Evolutionary conservation across 2,113 vertebrate species (phyloP), one percentile per base, ranked within the genome.

Genomic region (Misgurnus mizolepis): DNA sequence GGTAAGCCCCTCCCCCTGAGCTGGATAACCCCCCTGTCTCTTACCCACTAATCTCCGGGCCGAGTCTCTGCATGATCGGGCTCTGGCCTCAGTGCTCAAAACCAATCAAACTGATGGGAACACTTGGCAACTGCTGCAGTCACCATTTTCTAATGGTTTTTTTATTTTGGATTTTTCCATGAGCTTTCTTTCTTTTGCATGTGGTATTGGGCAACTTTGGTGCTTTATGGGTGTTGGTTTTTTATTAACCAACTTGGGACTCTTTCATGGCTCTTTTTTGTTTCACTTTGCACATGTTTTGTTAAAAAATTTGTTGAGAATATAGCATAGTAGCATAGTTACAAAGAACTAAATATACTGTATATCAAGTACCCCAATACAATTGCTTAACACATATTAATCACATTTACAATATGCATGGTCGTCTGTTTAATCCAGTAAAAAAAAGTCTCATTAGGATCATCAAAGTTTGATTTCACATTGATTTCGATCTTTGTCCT

Each of bases 1-100:
- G 98, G 98, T 99, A 98, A 99, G 98, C 91, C 40, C 80, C 78
- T 43, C 55, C 67, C 53, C 80, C 60, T 2, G 79, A 39, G 86
- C 90, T 70, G 90, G 89, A 89, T 90, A 90, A 89, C 76, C 80
- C 90, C 86, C 84, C 87, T 91, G 88, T 79, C 89, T 93, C 69
- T 84, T 79, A 81, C 65, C 73, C 47, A 80, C 92, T 92, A 91
- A 93, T 91, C 88, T 87, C 86, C 87, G 87, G 84, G 78, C 72
- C 78, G 39, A 85, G 79, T 86, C 88, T 92, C 89, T 95, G 95
- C 95, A 96, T 96, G 95, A 91, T 88, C 85, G 89, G 86, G 89
- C 88, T 92, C 82, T 83, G 82, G 88, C 80, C 84, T 75, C 79
- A 72, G 81, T 4, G 56, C 88, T 91, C 88, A 85, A 79, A 76